Evolutionary conservation across 1,140 invertebrate genomes (phyloP).

Genomic region (Megalonaias nervosa): DNA sequence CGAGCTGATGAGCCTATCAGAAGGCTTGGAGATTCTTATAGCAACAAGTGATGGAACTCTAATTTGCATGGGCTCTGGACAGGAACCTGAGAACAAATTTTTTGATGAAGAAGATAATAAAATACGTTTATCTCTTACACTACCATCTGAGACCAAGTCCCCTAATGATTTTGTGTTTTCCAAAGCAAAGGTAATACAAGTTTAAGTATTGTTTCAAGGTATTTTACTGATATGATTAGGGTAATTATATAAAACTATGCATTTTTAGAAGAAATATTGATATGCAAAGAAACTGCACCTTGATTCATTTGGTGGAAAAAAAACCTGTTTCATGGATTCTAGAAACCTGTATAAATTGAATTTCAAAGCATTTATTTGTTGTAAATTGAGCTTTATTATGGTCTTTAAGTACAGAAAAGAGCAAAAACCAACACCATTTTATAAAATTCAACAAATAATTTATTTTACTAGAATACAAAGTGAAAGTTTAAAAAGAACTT

Average conservation of each 20-base stretch:
- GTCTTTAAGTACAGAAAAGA: no score
- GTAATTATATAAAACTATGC: neutral
- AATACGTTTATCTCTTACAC: conserved; percentile 19
- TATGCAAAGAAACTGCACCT: neutral
- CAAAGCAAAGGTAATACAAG: conserved; percentile 45
- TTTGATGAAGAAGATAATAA: conserved; percentile 39
- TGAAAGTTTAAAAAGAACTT: no score
- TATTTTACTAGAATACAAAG: no score
- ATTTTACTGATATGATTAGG: no score
- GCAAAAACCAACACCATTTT: no score
- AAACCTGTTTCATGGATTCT: no score
- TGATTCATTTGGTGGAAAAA: no score
- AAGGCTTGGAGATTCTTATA: conserved; percentile 60
- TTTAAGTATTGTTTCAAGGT: neutral
- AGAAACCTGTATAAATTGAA: no score
- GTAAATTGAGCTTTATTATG: no score
- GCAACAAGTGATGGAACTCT: conserved; percentile 66
- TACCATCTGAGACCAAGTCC: conserved; percentile 45
- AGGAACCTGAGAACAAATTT: conserved; percentile 31
- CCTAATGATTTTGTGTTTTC: conserved; percentile 57
- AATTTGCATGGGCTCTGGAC: conserved; percentile 56
- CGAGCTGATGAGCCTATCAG: conserved; percentile 52
- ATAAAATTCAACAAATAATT: no score
- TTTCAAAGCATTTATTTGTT: no score
- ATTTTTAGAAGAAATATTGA: neutral